These are phyloP conservation scores for Dasysyrphus albostriatus DNA, from an alignment of 2,888 invertebrate genomes.

Conservation along the genomic window DNA sequence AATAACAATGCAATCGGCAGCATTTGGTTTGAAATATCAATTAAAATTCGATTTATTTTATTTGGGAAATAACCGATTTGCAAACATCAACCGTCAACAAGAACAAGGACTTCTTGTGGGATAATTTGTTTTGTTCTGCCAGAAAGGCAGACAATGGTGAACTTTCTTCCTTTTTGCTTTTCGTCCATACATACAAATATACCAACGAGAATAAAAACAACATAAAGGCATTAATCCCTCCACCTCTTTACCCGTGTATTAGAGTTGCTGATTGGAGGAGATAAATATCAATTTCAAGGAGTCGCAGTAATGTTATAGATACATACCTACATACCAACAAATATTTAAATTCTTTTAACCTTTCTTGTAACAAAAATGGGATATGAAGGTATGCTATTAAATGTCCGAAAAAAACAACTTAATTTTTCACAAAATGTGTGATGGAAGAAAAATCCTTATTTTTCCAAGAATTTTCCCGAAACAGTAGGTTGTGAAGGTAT, in stretches of 20 bases:
- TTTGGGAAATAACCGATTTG: slow-evolving; percentile 4
- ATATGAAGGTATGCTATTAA: neutral
- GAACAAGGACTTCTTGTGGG: slow-evolving; percentile 32
- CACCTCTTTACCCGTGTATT: neutral
- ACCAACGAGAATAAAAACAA: slow-evolving; percentile 2
- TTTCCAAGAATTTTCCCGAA: neutral
- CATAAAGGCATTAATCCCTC: neutral
- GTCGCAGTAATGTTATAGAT: neutral
- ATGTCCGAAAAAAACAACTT: neutral
- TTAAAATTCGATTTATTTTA: neutral
- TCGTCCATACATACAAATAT: neutral
- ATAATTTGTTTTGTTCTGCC: slow-evolving; percentile 9
- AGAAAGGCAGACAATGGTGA: neutral
- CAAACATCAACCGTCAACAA: slow-evolving; percentile 8
- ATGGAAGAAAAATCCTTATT: neutral
- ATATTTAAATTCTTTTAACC: neutral
- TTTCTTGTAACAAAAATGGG: neutral
- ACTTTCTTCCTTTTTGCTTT: slow-evolving; percentile 6
- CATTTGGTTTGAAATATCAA: neutral
- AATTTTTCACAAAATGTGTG: neutral
- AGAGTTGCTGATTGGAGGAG: neutral
- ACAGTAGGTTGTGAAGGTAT: no score
- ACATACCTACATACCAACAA: neutral
- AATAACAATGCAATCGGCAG: neutral
- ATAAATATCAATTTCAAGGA: neutral